Evolutionary conservation across 1,140 invertebrate genomes (phyloP).

Genomic region (Drosophila mauritiana): DNA sequence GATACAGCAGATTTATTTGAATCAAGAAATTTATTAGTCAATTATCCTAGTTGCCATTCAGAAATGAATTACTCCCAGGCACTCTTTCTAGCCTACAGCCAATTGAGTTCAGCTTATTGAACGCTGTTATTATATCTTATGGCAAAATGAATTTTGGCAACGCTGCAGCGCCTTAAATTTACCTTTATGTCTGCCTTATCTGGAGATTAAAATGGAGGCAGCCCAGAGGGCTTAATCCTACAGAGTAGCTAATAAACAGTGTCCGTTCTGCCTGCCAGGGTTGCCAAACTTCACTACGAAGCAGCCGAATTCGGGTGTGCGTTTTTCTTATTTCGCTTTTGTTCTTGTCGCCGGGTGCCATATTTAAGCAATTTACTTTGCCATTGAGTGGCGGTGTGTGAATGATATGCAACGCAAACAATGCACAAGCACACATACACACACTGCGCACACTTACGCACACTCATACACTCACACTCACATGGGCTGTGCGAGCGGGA

Average conservation of each 20-base stretch:
- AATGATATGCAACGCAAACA: slow-evolving; percentile 58
- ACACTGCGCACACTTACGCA: not conserved
- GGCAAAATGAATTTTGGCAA: slow-evolving; percentile 15
- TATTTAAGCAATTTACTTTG: slow-evolving; percentile 60
- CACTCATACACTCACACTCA: not conserved
- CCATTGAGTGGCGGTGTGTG: slow-evolving; percentile 54
- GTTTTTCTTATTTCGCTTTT: slow-evolving; percentile 25
- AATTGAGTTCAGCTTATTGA: slow-evolving; percentile 6
- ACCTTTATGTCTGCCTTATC: slow-evolving; percentile 7
- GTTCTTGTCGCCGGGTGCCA: slow-evolving; percentile 21
- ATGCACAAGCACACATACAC: slow-evolving; percentile 14
- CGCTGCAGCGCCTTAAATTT: slow-evolving; percentile 5
- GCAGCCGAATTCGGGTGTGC: slow-evolving; percentile 1
- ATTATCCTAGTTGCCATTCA: slow-evolving; percentile 7
- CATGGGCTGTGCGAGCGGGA: slow-evolving; percentile 3
- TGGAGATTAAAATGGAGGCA: slow-evolving; percentile 12
- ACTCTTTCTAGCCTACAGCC: not conserved
- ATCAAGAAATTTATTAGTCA: not conserved
- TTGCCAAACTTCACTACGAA: slow-evolving; percentile 22
- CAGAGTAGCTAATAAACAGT: slow-evolving; percentile 17
- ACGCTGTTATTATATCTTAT: slow-evolving; percentile 4
- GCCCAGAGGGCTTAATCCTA: not conserved
- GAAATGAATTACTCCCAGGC: slow-evolving; percentile 12
- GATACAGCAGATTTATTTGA: not conserved
- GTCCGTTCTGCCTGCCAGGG: not conserved